A percentile compares a stretch with the other conserved stretches of the same genome.
Evolutionary conservation across 37 sponge, comb jelly and placozoan genomes (phyloP).

Genomic region (Eunapius fragilis): DNA sequence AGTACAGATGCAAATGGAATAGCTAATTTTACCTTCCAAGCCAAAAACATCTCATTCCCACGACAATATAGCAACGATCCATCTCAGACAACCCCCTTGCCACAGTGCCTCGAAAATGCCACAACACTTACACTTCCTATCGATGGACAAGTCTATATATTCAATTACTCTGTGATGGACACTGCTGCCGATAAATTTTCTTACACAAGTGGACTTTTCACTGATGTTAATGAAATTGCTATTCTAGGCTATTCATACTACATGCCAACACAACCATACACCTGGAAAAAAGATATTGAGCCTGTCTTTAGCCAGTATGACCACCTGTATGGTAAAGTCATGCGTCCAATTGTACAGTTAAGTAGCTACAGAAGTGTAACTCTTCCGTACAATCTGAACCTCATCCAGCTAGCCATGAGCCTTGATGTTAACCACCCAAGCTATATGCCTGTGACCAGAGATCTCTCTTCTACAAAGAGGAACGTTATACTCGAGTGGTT

Average conservation of each 20-base stretch:
- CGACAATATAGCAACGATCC: background rate
- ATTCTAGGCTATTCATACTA: background rate
- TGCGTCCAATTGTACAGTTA: slow-evolving; percentile 28
- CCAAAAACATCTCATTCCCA: background rate
- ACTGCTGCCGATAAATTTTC: background rate
- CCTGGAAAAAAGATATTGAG: slow-evolving; percentile 32
- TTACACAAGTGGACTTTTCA: background rate
- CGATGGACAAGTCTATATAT: slow-evolving; percentile 59
- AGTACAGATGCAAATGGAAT: slow-evolving; percentile 17
- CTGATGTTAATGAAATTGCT: background rate
- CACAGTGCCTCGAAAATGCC: background rate
- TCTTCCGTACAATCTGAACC: slow-evolving; percentile 4
- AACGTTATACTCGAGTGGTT: slow-evolving; percentile 51
- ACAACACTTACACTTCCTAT: slow-evolving; percentile 13
- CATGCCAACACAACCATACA: background rate
- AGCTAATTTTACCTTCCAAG: slow-evolving; percentile 27
- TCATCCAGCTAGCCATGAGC: slow-evolving; percentile 3
- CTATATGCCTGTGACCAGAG: slow-evolving; percentile 64
- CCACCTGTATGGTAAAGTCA: background rate
- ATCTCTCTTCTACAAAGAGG: slow-evolving; percentile 44
- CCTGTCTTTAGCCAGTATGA: slow-evolving; percentile 50
- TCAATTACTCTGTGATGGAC: slow-evolving; percentile 17
- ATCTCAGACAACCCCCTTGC: background rate
- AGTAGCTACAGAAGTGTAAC: slow-evolving; percentile 32
- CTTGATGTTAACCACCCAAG: slow-evolving; percentile 16